Base-by-base conservation (phyloP, 2,113 vertebrate genomes). In the Daphoenositta chrysoptera region DNA sequence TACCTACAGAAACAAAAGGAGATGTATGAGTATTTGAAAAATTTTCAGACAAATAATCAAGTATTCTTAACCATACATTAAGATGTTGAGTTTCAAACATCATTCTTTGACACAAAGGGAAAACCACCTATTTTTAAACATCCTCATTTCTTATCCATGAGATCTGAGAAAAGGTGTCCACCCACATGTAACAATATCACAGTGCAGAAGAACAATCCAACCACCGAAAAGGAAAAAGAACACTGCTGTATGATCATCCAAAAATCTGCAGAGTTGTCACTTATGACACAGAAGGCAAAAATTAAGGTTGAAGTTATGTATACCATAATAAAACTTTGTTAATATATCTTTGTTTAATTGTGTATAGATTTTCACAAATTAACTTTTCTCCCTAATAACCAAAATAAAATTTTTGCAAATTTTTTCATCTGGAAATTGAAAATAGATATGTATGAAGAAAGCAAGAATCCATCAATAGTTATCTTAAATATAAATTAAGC, bases 141-240 rank as follows among this genome's bases (percentile, higher is more conserved):
- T 40, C 40, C 87, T 84, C 40, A 76, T 84, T 93, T 91, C 48
- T 85, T 64, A n/a, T 27, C 61, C 47, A 28, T 2, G 15, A 75
- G 40, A 82, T 84, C 73, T 71, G 65, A 87, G 44, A 79, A 89
- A 82, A 89, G 83, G 77, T 68, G 47, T 94, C 73, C 87, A 91
- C 51, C 56, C 81, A 68, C 87, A 51, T 39, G 13, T 27, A 91
- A 73, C 80, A 92, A 47, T 56, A 76, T 64, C 82, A 60, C 30
- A 58, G 77, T 0, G 0, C 24, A 84, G 30, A 80, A 64, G 83
- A 95, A 87, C 47, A 71, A 93, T n/a, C 45, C 10, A 48, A 68
- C 18, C 51, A 68, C 47, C 0, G 0, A 68, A 89, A 87, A 87
- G 51, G 18, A 63, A 89, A 86, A 47, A 37, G 48, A 87, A 56